Base-by-base conservation (phyloP, 35 echinoderm and acorn worm species). In the Strongylocentrotus purpuratus region DNA sequence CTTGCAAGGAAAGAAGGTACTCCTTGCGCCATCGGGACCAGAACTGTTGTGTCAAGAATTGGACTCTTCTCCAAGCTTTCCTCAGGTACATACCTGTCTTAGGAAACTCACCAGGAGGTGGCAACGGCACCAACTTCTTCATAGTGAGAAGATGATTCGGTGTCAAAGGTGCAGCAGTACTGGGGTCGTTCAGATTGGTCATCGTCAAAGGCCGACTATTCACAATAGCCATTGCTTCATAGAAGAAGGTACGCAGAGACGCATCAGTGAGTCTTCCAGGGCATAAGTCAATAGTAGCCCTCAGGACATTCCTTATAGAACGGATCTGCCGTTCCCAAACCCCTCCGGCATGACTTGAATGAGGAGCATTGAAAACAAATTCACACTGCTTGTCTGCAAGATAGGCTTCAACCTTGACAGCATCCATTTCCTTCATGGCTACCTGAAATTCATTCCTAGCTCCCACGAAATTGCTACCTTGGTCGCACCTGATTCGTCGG, bases 401-500 rank as follows among this genome's bases (percentile, higher is more conserved):
- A 60, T 94, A 96, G 9, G 32, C 46, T 35, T 94, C 22, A 1
- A 94, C 55, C 88, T 91, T 50, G 48, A 33, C 17, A 45, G 48
- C 22, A 88, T 96, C 45, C 13, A 91, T 91, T 96, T 95, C 92
- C 95, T 95, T 96, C 22, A 93, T 22, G 32, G 95, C 95, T 94
- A 88, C 91, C 25, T 96, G 48, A 2, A 98, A 47, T 61, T 98
- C 95, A 52, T 94, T 94, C 46, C 95, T 85, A 7, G 96, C 90
- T 91, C 96, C 96, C 6, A 98, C 96, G 90, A 98, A 96, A 33
- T 98, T 98, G 31, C 93, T 96, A 25, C 97, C 97, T 87, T 88
- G 87, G 52, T 96, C 95, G 9, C 71, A 96, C 70, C 95, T 94
- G 45, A 97, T 85, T 32, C 59, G 94, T 1, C 95, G 90, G 14